These are phyloP conservation scores for Caenorhabditis sulstoni DNA, from an alignment of 2,888 invertebrate genomes.

Conservation along the genomic window DNA sequence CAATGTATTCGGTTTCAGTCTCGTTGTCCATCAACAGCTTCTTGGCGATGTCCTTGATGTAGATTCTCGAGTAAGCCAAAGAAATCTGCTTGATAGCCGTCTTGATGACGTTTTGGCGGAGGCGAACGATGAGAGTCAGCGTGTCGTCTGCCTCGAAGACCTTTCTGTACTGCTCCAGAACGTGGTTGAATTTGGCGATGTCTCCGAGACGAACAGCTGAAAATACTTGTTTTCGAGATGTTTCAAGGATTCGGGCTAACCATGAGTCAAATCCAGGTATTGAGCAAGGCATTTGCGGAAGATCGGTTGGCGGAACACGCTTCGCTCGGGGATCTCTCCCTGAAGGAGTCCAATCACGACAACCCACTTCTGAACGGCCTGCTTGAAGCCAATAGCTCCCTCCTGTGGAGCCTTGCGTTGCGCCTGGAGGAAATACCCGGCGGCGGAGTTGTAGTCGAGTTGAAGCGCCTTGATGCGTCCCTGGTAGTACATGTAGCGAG, in stretches of 20 bases:
- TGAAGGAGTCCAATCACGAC: constrained; percentile 77
- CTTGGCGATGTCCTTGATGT: constrained; percentile 93
- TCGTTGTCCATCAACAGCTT: constrained; percentile 92
- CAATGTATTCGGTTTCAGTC: constrained; percentile 98
- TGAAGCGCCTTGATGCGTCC: constrained; percentile 95
- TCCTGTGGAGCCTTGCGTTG: constrained; percentile 97
- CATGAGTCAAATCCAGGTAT: constrained; percentile 96
- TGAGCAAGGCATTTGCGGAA: constrained; percentile 92
- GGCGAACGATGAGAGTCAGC: constrained; percentile 93
- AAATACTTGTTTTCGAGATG: too few relatives aligned
- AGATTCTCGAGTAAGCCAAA: constrained; percentile 95
- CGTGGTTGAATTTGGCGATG: constrained; percentile 93
- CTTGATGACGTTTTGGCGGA: constrained; percentile 98
- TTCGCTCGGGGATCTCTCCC: constrained; percentile 97
- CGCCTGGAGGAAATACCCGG: constrained; percentile 93
- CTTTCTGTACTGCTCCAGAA: constrained; percentile 89
- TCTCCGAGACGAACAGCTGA: constrained; percentile 91
- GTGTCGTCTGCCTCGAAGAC: constrained; percentile 93
- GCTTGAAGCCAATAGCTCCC: constrained; percentile 98
- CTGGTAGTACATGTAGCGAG: constrained; percentile 95
- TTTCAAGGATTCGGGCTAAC: constrained; percentile 68
- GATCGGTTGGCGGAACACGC: constrained; percentile 93
- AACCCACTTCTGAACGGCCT: constrained; percentile 82
- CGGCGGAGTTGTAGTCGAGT: constrained; percentile 96
- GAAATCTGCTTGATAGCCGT: constrained; percentile 87